Evolutionary conservation across 2,888 invertebrate species (phyloP).

Genomic region (Dynastes grantii): DNA sequence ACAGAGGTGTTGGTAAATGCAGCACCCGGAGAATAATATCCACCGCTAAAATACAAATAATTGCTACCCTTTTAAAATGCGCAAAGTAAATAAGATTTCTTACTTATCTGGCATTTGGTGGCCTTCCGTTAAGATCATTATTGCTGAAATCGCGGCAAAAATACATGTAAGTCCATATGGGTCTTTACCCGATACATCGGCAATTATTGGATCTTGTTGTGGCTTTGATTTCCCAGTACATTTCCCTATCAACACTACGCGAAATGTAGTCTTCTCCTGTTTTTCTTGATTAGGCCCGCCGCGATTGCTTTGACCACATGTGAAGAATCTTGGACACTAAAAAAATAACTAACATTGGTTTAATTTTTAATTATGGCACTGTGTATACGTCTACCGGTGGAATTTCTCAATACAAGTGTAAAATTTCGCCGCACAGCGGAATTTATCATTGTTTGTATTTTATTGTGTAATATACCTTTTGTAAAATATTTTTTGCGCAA

Average conservation of each 20-base stretch:
- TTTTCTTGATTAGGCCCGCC: conserved; percentile 78
- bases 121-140: conserved; percentile 82
- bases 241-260: conserved; percentile 80
- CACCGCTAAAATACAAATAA: conserved; percentile 75
- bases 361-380: background rate
- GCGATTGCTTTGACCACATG: conserved; percentile 79
- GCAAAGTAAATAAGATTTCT: conserved; percentile 62
- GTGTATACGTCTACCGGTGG: too few relatives aligned
- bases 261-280: conserved; percentile 77
- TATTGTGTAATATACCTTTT: conserved; percentile 71
- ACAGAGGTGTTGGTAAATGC: conserved; percentile 89
- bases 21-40: conserved; percentile 71
- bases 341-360: conserved; percentile 24
- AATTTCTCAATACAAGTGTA: too few relatives aligned
- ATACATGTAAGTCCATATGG: conserved; percentile 88
- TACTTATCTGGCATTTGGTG: conserved; percentile 84
- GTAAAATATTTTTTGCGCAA: conserved; percentile 77
- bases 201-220: conserved; percentile 77
- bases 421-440: too few relatives aligned
- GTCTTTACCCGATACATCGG: conserved; percentile 79
- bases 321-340: conserved; percentile 73
- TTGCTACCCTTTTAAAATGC: conserved; percentile 12
- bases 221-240: conserved; percentile 80
- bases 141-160: conserved; percentile 80
- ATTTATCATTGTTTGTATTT: too few relatives aligned